A percentile compares a stretch with the other conserved stretches of the same genome.
These are phyloP conservation scores for Bungarus multicinctus DNA, from an alignment of 2,113 vertebrate species.

Conservation along the genomic window DNA sequence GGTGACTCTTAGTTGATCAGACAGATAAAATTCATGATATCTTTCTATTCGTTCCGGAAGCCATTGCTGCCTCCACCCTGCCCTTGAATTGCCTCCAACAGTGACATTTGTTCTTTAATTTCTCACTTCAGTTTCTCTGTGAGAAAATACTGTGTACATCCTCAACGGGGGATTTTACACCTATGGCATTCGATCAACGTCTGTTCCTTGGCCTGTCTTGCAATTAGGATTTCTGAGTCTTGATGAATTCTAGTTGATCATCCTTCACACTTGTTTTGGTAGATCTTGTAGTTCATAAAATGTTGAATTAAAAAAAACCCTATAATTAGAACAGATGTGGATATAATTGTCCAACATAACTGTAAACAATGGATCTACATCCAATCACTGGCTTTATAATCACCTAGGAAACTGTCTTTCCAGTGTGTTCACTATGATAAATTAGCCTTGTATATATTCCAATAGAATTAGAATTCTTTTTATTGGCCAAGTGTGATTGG, in stretches of 20 bases:
- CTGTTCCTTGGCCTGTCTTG: neutral
- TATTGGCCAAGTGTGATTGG: too few relatives aligned
- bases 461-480: too few relatives aligned
- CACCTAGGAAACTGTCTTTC: neutral
- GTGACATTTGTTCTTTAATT: neutral
- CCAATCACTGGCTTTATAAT: neutral
- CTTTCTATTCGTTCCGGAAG: neutral
- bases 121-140: neutral
- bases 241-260: neutral
- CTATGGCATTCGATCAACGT: neutral
- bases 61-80: neutral
- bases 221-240: neutral
- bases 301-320: neutral
- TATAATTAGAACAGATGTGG: neutral
- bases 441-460: neutral
- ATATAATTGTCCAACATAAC: neutral
- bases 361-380: neutral
- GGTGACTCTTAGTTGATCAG: neutral
- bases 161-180: neutral
- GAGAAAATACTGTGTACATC: neutral
- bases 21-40: neutral
- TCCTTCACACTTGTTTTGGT: neutral
- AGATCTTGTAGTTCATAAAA: neutral
- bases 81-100: neutral
- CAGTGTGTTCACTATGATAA: neutral